Percentiles rank a stretch among this genome's conserved stretches.
phyloP scores from a whole-genome alignment of 1,140 invertebrate genomes.

The Melanaphis sacchari region DNA sequence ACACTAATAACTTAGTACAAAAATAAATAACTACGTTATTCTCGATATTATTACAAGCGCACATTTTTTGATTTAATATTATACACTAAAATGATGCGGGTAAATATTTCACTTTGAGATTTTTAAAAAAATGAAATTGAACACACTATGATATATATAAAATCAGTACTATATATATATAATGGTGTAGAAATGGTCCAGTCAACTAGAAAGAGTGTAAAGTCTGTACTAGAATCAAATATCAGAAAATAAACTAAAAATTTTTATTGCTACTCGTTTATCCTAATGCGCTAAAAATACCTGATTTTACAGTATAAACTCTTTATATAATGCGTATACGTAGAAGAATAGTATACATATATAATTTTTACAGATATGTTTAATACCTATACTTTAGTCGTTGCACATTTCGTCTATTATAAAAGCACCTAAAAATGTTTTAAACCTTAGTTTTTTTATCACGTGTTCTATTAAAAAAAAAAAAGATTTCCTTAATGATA shows the following conservation, averaged over 20 bases:
- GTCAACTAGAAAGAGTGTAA: neutral
- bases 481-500: too few species aligned
- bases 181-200: neutral
- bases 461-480: too few species aligned
- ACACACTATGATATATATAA: neutral
- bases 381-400: neutral
- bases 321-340: neutral
- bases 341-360: neutral
- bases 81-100: neutral
- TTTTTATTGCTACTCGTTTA: neutral
- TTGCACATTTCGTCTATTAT: neutral
- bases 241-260: neutral
- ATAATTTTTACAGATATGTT: neutral
- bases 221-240: neutral
- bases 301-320: conserved; percentile 13
- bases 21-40: conserved; percentile 6
- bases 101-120: neutral
- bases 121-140: neutral
- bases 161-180: neutral
- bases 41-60: neutral
- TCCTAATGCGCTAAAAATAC: neutral
- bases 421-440: neutral
- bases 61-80: neutral
- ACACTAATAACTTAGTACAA: neutral
- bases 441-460: neutral